phyloP scores from a whole-genome alignment of 2,797 vertebrate genomes.

The Hirundo rustica region DNA sequence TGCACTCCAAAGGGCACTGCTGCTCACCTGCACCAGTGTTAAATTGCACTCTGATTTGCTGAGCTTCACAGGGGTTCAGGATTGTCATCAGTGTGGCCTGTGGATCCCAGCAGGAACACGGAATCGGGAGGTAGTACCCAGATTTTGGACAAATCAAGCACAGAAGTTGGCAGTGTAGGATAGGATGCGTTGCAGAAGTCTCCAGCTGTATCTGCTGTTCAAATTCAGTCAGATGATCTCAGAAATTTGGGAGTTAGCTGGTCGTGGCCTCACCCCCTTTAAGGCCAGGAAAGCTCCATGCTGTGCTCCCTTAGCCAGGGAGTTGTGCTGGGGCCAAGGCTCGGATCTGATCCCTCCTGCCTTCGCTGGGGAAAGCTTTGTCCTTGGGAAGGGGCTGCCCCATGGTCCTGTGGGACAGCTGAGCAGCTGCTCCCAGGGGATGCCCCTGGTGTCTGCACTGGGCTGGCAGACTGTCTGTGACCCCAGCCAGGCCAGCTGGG shows the following conservation, averaged over 20 bases:
- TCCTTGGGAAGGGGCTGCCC: not conserved
- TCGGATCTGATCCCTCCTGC: not conserved
- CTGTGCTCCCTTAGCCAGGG: not conserved
- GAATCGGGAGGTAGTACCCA: not conserved
- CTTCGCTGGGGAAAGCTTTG: not conserved
- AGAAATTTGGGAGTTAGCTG: not conserved
- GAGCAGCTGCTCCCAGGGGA: not conserved
- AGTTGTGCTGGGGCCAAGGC: not conserved
- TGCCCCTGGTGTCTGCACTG: accelerated
- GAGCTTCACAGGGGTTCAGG: not conserved
- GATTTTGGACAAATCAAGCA: not conserved
- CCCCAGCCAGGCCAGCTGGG: not conserved
- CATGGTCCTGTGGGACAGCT: not conserved
- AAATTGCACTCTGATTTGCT: not conserved
- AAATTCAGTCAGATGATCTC: not conserved
- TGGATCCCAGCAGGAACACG: not conserved
- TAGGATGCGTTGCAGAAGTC: not conserved
- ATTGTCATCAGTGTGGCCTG: not conserved
- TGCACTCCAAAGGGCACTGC: not conserved
- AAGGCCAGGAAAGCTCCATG: not conserved
- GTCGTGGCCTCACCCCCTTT: not conserved
- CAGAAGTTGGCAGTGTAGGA: not conserved
- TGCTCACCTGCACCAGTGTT: not conserved
- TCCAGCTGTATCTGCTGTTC: not conserved
- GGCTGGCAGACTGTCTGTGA: not conserved